Conservation (phyloP, 2,797 vertebrate species). For the Agapornis canus region DNA sequence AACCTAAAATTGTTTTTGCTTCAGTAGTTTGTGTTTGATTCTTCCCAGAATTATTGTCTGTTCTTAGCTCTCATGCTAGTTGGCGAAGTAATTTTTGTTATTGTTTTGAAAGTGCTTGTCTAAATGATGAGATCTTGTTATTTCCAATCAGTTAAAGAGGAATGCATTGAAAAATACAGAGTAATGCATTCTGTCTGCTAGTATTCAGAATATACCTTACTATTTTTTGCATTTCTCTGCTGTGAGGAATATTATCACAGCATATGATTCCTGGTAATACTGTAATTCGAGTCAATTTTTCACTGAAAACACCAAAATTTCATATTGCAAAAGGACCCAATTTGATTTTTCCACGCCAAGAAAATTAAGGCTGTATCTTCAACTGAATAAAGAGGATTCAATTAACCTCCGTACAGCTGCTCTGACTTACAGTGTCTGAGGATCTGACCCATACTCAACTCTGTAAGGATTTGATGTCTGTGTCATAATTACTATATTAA, state of each 20-base stretch:
- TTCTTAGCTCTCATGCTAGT: neutral
- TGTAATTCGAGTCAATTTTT: neutral
- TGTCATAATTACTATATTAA: neutral
- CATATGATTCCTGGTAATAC: neutral
- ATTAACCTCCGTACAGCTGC: neutral
- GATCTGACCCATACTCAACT: neutral
- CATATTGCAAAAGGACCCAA: neutral
- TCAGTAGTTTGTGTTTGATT: neutral
- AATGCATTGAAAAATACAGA: neutral
- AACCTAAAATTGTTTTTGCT: neutral
- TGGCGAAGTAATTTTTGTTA: neutral
- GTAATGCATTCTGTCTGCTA: neutral
- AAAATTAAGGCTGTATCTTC: neutral
- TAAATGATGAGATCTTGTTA: neutral
- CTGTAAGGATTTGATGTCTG: neutral
- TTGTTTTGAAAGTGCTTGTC: neutral
- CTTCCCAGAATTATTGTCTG: neutral
- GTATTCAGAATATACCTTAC: neutral
- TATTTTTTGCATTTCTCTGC: neutral
- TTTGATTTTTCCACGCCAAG: neutral
- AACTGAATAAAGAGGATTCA: neutral
- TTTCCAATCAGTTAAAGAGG: slow-evolving; percentile 6
- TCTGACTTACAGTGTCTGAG: neutral
- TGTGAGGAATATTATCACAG: neutral
- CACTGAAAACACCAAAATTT: neutral